phyloP scores from a whole-genome alignment of 2,888 invertebrate species.

The Cataglyphis albicans region DNA sequence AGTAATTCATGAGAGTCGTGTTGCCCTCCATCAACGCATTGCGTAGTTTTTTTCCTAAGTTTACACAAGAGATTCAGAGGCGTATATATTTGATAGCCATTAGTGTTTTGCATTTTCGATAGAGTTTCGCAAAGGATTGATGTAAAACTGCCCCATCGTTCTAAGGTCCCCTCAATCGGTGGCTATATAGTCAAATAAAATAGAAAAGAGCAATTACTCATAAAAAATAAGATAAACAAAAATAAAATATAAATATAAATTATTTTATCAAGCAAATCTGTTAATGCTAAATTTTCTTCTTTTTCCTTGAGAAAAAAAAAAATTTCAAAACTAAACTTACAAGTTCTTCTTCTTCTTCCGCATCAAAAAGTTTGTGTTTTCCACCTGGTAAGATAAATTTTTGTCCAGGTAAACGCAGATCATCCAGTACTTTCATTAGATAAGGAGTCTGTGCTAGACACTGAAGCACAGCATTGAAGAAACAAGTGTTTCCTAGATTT shows the following conservation, averaged over 20 bases:
- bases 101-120: slow-evolving; percentile 89
- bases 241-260: slow-evolving; percentile 48
- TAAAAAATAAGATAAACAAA: neutral
- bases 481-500: slow-evolving; percentile 98
- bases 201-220: neutral
- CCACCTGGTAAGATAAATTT: slow-evolving; percentile 92
- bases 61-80: slow-evolving; percentile 89
- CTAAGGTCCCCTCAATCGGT: slow-evolving; percentile 89
- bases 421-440: slow-evolving; percentile 90
- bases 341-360: slow-evolving; percentile 87
- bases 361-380: slow-evolving; percentile 87
- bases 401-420: slow-evolving; percentile 90
- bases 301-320: neutral
- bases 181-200: slow-evolving; percentile 82
- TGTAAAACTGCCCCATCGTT: slow-evolving; percentile 90
- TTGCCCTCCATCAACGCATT: slow-evolving; percentile 97
- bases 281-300: neutral
- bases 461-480: slow-evolving; percentile 98
- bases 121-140: slow-evolving; percentile 90
- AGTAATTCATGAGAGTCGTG: slow-evolving; percentile 99
- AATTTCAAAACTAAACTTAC: slow-evolving; percentile 63
- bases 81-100: slow-evolving; percentile 89
- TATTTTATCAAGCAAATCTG: slow-evolving; percentile 5
- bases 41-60: slow-evolving; percentile 90
- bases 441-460: slow-evolving; percentile 95